A percentile compares a stretch with the other conserved stretches of the same genome.
phyloP scores from a whole-genome alignment of 2,888 invertebrate genomes.

The Terebella lapidaria region DNA sequence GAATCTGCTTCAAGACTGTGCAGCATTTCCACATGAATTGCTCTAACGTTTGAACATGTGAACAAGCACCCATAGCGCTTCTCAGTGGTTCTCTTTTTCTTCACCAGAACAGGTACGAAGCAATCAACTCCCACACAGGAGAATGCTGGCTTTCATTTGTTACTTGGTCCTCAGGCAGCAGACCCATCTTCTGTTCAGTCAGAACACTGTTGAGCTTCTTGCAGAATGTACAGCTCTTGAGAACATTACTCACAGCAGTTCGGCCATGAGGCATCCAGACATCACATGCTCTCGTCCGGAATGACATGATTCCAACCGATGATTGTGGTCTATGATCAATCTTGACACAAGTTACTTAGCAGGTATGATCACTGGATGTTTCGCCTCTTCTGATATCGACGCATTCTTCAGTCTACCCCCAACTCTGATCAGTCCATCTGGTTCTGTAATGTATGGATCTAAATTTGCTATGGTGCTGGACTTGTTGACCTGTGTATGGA shows the following conservation, averaged over 20 bases:
- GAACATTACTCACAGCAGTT: not conserved
- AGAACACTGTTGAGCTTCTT: not conserved
- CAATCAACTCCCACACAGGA: slow-evolving; percentile 14
- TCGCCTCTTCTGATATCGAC: not conserved
- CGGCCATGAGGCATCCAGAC: not conserved
- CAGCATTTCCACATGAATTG: slow-evolving; percentile 21
- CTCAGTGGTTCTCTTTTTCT: slow-evolving; percentile 14
- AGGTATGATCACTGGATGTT: not conserved
- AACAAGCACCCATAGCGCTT: slow-evolving; percentile 26
- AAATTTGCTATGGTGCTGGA: too few relatives aligned
- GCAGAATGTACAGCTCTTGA: not conserved
- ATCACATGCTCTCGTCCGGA: not conserved
- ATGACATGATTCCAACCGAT: not conserved
- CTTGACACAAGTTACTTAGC: not conserved
- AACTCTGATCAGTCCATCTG: too few relatives aligned
- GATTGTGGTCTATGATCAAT: not conserved
- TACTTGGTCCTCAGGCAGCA: not conserved
- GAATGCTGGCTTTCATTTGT: not conserved
- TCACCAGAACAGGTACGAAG: slow-evolving; percentile 25
- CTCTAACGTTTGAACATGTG: slow-evolving; percentile 18
- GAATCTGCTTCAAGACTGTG: slow-evolving; percentile 8
- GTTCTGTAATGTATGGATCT: not conserved
- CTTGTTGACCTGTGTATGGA: too few relatives aligned
- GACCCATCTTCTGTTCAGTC: slow-evolving; percentile 4
- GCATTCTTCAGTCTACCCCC: not conserved